A percentile compares a stretch with the other conserved stretches of the same genome.
These are phyloP conservation scores for Pelobates fuscus DNA, from an alignment of 2,113 vertebrate species.

Conservation along the genomic window DNA sequence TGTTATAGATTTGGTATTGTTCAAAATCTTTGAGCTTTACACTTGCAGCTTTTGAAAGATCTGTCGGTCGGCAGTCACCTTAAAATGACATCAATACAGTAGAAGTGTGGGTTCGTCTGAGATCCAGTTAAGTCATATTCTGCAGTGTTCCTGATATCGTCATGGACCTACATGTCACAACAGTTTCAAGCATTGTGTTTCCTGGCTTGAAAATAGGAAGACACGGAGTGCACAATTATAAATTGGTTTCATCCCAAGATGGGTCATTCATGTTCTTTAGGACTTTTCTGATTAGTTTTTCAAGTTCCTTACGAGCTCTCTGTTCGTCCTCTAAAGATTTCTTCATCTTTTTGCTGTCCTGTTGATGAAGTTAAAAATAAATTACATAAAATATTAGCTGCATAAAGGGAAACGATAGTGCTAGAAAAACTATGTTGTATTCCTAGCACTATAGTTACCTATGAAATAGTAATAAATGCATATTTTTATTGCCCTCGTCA, in stretches of 20 bases:
- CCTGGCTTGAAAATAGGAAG: slow-evolving; percentile 60
- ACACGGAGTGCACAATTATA: slow-evolving; percentile 66
- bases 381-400: not conserved
- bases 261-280: slow-evolving; percentile 93
- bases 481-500: too few relatives aligned
- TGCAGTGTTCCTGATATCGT: slow-evolving; percentile 59
- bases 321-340: slow-evolving; percentile 93
- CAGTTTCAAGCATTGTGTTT: slow-evolving; percentile 56
- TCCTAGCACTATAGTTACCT: too few relatives aligned
- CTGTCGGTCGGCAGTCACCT: slow-evolving; percentile 57
- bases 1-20: slow-evolving; percentile 56
- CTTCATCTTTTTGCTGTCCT: slow-evolving; percentile 99
- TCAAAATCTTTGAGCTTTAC: slow-evolving; percentile 52
- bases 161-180: slow-evolving; percentile 58
- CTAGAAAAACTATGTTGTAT: too few relatives aligned
- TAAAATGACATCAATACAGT: slow-evolving; percentile 55
- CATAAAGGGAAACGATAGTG: too few relatives aligned
- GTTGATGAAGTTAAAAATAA: slow-evolving; percentile 36
- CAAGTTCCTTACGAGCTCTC: slow-evolving; percentile 89
- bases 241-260: slow-evolving; percentile 95
- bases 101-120: slow-evolving; percentile 50
- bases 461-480: too few relatives aligned
- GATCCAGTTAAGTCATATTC: slow-evolving; percentile 65
- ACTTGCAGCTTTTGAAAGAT: slow-evolving; percentile 48
- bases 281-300: slow-evolving; percentile 89